Conservation (phyloP, 2,797 vertebrate genomes). For the Phaenicophaeus curvirostris region DNA sequence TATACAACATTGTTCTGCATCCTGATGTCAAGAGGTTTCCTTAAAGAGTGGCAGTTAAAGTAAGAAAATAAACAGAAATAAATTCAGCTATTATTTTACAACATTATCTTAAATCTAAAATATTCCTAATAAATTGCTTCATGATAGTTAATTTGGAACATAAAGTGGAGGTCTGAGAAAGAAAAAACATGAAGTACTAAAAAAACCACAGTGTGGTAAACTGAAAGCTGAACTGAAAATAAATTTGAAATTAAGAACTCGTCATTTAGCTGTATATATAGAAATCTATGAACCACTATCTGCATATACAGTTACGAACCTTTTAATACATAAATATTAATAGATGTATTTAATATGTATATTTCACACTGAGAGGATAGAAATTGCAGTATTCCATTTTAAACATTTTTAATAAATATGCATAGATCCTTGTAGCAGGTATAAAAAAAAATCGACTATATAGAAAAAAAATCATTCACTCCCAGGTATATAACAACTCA, state of each 20-base stretch:
- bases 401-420: neutral
- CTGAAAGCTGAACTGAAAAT: neutral
- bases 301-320: neutral
- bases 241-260: neutral
- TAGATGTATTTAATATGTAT: too few species aligned
- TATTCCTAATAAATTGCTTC: neutral
- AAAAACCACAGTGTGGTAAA: neutral
- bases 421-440: too few species aligned
- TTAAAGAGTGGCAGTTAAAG: neutral
- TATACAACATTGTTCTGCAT: neutral
- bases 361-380: neutral
- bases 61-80: neutral
- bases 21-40: neutral
- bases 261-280: neutral
- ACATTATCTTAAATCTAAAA: neutral
- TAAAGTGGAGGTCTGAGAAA: neutral
- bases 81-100: neutral
- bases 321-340: neutral
- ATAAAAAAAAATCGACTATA: neutral
- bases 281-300: neutral
- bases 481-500: fast-evolving
- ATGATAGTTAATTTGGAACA: neutral
- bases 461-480: neutral
- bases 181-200: neutral
- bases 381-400: neutral